Conservation (phyloP, 2,888 invertebrate species). For the Emesis furor region DNA sequence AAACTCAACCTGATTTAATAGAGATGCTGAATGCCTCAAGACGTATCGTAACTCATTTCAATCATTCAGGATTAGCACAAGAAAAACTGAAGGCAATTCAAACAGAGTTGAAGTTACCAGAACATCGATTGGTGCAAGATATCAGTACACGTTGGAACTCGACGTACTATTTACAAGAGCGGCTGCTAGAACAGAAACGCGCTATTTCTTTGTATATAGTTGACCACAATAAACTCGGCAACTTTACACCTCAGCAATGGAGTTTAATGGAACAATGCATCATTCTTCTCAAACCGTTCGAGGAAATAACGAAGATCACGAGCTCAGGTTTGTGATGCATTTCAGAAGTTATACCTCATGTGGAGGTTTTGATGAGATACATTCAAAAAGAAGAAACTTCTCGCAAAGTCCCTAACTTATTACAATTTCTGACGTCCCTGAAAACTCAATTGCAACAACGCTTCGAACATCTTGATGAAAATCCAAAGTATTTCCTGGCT, state of each 20-base stretch:
- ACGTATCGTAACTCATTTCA: slow-evolving; percentile 72
- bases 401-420: slow-evolving; percentile 44
- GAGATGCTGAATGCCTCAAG: too few relatives aligned
- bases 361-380: slow-evolving; percentile 56
- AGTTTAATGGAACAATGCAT: slow-evolving; percentile 72
- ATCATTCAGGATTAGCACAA: slow-evolving; percentile 61
- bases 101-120: slow-evolving; percentile 74
- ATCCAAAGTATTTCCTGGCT: slow-evolving; percentile 63
- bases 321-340: slow-evolving; percentile 74
- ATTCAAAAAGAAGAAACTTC: slow-evolving; percentile 52
- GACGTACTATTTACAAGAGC: not conserved
- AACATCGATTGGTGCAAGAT: slow-evolving; percentile 75
- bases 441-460: slow-evolving; percentile 65
- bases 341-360: slow-evolving; percentile 71
- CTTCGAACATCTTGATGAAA: slow-evolving; percentile 60
- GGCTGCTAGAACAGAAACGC: not conserved
- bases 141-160: slow-evolving; percentile 30
- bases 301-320: slow-evolving; percentile 75
- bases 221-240: slow-evolving; percentile 48
- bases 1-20: too few relatives aligned
- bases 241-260: slow-evolving; percentile 69
- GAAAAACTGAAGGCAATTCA: slow-evolving; percentile 67
- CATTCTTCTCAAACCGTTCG: slow-evolving; percentile 73
- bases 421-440: slow-evolving; percentile 33
- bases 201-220: not conserved